phyloP scores from a whole-genome alignment of 2,888 invertebrate species.

The Beris chalybata region DNA sequence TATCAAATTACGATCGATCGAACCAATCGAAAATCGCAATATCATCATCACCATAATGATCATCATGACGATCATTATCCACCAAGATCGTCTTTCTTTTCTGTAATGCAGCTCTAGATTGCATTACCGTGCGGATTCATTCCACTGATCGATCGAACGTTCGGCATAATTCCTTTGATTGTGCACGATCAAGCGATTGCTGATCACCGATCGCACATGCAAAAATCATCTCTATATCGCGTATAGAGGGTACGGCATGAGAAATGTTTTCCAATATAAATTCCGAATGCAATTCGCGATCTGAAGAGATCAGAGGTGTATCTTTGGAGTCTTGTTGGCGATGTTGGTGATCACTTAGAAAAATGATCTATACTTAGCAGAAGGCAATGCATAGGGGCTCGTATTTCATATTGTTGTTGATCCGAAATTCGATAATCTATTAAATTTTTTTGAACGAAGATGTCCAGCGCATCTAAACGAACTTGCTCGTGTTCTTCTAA shows the following conservation, averaged over 20 bases:
- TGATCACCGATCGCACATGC: not conserved
- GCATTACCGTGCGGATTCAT: slow-evolving; percentile 22
- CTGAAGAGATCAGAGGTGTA: slow-evolving; percentile 6
- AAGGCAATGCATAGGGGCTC: too few relatives aligned
- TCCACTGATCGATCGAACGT: slow-evolving; percentile 29
- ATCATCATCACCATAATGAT: slow-evolving; percentile 19
- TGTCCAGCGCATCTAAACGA: too few relatives aligned
- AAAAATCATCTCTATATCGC: not conserved
- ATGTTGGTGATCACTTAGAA: too few relatives aligned
- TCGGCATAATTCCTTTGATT: slow-evolving; percentile 28
- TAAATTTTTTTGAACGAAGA: too few relatives aligned
- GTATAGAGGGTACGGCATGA: not conserved
- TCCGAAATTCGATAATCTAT: too few relatives aligned
- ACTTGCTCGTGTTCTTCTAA: not conserved
- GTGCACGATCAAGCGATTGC: slow-evolving; percentile 24
- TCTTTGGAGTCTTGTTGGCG: not conserved
- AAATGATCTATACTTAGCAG: too few relatives aligned
- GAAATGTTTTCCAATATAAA: not conserved
- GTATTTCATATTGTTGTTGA: too few relatives aligned
- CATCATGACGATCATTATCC: slow-evolving; percentile 14
- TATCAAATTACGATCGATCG: slow-evolving; percentile 16
- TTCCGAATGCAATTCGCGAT: not conserved
- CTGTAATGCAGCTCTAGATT: slow-evolving; percentile 1
- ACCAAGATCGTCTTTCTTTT: not conserved
- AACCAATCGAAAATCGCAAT: slow-evolving; percentile 14